Evolutionary conservation across 2,888 invertebrate species (phyloP).

Genomic region (Andrena trimmerana): DNA sequence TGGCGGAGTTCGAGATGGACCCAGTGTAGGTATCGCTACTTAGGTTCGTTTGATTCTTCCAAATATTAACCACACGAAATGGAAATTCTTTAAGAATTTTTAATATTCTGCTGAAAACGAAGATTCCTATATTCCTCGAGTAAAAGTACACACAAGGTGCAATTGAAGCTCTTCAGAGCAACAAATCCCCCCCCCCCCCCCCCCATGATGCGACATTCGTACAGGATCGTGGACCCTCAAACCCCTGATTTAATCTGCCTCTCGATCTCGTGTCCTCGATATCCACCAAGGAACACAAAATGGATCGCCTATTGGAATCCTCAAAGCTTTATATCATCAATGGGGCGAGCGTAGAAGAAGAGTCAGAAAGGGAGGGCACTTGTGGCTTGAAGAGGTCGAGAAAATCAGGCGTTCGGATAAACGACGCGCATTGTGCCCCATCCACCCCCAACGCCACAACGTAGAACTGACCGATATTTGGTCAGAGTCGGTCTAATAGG

Average conservation of each 20-base stretch:
- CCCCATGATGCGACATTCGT: not conserved
- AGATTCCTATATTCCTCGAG: no score
- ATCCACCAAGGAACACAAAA: conserved; percentile 6
- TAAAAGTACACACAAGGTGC: not conserved
- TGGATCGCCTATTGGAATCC: conserved; percentile 24
- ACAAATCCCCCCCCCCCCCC: conserved; percentile 4
- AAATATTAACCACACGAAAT: no score
- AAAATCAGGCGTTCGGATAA: conserved; percentile 66
- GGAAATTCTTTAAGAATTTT: no score
- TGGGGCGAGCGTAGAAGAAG: conserved; percentile 17
- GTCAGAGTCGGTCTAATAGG: conserved; percentile 61
- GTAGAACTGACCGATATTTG: conserved; percentile 73
- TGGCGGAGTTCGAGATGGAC: no score
- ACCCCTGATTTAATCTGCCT: conserved; percentile 32
- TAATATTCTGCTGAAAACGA: no score
- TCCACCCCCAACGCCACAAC: not conserved
- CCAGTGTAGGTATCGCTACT: no score
- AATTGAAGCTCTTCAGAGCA: not conserved
- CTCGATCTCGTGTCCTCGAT: conserved; percentile 20
- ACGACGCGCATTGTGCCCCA: conserved; percentile 64
- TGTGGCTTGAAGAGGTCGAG: conserved; percentile 62
- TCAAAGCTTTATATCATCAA: conserved; percentile 43
- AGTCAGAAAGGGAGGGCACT: conserved; percentile 35
- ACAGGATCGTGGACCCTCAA: conserved; percentile 30
- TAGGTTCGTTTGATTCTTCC: no score